phyloP scores from a whole-genome alignment of 2,888 invertebrate genomes.

The Ceraclea dissimilis region DNA sequence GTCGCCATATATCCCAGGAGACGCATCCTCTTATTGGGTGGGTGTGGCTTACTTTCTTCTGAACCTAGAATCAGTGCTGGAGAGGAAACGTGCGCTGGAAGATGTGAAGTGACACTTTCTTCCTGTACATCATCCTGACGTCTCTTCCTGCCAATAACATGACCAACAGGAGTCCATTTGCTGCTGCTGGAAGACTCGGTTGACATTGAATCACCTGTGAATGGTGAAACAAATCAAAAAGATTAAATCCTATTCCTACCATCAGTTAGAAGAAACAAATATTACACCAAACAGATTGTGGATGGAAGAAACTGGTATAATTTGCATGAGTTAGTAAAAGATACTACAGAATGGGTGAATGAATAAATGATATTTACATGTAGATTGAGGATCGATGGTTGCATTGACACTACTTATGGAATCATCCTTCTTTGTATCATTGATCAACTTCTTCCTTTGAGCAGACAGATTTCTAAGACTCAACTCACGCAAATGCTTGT shows the following conservation, averaged over 20 bases:
- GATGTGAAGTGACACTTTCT: neutral
- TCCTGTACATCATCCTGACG: constrained; percentile 29
- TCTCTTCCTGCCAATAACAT: constrained; percentile 44
- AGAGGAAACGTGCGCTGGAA: constrained; percentile 5
- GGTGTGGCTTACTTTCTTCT: constrained; percentile 13
- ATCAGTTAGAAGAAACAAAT: too few species aligned
- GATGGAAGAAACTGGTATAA: too few species aligned
- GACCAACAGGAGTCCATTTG: constrained; percentile 34
- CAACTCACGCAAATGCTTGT: constrained; percentile 37
- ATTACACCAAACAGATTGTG: constrained; percentile 3
- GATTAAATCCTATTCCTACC: too few species aligned
- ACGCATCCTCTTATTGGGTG: constrained; percentile 33
- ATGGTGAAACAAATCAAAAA: neutral
- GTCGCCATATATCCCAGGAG: constrained; percentile 36
- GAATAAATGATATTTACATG: too few species aligned
- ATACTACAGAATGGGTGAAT: too few species aligned
- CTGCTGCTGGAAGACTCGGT: constrained; percentile 9
- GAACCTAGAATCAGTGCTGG: constrained; percentile 13
- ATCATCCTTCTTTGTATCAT: constrained; percentile 7
- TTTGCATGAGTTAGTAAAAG: too few species aligned
- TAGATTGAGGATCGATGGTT: constrained; percentile 18
- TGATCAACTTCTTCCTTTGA: constrained; percentile 11
- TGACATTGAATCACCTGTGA: constrained; percentile 17
- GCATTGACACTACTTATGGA: constrained; percentile 24
- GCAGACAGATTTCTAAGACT: constrained; percentile 24